These are phyloP conservation scores for Chironomus striatipennis DNA, from an alignment of 1,140 invertebrate genomes.

Conservation along the genomic window DNA sequence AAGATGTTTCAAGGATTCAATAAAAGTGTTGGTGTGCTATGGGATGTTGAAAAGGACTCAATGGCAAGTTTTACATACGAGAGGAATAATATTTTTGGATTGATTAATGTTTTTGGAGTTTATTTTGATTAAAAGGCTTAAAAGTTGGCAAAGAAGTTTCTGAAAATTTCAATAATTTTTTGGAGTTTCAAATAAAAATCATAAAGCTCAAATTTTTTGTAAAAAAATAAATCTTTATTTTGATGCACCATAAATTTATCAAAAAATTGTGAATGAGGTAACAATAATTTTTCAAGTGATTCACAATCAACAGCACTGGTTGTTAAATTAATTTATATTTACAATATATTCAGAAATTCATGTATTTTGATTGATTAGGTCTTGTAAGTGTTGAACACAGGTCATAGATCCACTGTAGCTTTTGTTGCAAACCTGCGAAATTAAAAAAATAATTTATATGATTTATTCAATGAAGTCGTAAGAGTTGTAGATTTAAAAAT, in stretches of 20 bases:
- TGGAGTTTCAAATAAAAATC: not conserved
- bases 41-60: conserved; percentile 37
- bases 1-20: conserved; percentile 34
- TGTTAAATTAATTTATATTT: no score
- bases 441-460: not conserved
- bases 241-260: no score
- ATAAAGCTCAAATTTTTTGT: no score
- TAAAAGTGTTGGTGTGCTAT: conserved; percentile 35
- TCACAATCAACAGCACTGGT: no score
- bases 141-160: not conserved
- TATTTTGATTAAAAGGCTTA: conserved; percentile 36
- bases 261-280: no score
- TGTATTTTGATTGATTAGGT: conserved; percentile 43
- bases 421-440: conserved; percentile 58
- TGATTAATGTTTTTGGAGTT: conserved; percentile 36
- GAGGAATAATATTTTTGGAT: conserved; percentile 43
- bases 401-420: conserved; percentile 62
- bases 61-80: conserved; percentile 35
- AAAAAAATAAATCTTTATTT: no score
- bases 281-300: no score
- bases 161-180: not conserved
- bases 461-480: not conserved
- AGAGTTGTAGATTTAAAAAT: no score
- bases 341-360: no score
- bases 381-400: conserved; percentile 57